These are phyloP conservation scores for Xiphophorus hellerii DNA, from an alignment of 2,113 vertebrate genomes.

Conservation along the genomic window DNA sequence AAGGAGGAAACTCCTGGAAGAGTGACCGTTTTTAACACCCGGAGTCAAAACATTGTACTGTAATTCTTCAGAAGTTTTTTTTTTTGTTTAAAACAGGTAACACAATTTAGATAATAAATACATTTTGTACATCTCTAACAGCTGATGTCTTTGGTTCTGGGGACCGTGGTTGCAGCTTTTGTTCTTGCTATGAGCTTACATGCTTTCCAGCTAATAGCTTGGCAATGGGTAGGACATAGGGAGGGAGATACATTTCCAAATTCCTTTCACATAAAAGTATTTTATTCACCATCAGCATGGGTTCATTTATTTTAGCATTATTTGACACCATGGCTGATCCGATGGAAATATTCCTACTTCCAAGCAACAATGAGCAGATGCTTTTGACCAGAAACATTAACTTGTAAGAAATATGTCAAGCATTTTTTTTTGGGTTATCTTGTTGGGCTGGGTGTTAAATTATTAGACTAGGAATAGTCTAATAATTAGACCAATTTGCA, in stretches of 20 bases:
- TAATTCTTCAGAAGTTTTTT: slow-evolving; percentile 25
- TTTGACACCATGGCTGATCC: neutral
- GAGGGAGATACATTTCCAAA: neutral
- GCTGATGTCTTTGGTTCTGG: neutral
- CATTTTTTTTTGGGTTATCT: neutral
- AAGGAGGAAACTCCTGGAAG: slow-evolving; percentile 29
- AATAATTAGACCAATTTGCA: no score
- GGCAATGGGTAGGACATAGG: no score
- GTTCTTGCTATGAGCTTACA: neutral
- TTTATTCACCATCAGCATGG: neutral
- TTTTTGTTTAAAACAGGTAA: neutral
- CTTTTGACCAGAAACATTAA: neutral
- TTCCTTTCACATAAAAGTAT: no score
- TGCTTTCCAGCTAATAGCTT: neutral
- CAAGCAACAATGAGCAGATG: neutral
- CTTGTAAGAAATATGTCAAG: neutral
- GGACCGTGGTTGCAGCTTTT: neutral
- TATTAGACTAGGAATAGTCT: neutral
- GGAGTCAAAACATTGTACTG: slow-evolving; percentile 33
- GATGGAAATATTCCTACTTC: neutral
- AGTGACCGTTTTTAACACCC: slow-evolving; percentile 19
- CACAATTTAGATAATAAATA: neutral
- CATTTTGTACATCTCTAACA: neutral
- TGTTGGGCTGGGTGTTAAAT: neutral
- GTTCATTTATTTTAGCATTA: neutral